These are phyloP conservation scores for Nomada goodeniana DNA, from an alignment of 2,888 invertebrate species.

Conservation along the genomic window DNA sequence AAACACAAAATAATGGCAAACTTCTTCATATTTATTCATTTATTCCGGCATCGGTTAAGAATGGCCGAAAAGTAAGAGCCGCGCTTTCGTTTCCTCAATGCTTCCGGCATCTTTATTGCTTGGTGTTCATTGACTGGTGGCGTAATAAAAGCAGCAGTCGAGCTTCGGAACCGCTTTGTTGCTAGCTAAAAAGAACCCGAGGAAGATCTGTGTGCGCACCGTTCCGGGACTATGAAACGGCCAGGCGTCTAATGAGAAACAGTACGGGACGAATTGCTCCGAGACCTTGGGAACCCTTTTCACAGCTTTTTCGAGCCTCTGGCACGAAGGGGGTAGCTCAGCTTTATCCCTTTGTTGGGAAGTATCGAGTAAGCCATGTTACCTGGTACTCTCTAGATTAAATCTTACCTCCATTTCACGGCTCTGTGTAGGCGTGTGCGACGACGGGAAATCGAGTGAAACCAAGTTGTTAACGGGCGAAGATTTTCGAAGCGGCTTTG, in stretches of 20 bases:
- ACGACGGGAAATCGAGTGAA: constrained; percentile 38
- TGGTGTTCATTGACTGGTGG: constrained; percentile 42
- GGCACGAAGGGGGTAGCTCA: constrained; percentile 4
- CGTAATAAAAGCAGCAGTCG: constrained; percentile 40
- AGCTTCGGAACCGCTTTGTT: constrained; percentile 18
- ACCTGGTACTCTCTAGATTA: constrained; percentile 49
- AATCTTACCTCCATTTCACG: constrained; percentile 30
- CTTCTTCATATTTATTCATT: constrained; percentile 51
- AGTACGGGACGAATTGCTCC: constrained; percentile 49
- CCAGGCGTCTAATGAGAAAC: constrained; percentile 52
- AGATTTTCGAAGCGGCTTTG: constrained; percentile 22
- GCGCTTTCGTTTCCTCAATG: background rate
- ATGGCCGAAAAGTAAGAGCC: constrained; percentile 26
- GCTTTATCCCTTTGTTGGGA: constrained; percentile 55
- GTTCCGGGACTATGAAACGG: constrained; percentile 24
- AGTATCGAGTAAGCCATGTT: constrained; percentile 49
- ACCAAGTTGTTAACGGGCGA: constrained; percentile 28
- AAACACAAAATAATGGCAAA: too few species aligned
- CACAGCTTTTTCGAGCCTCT: constrained; percentile 21
- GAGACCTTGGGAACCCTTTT: constrained; percentile 28
- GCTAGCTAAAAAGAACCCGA: constrained; percentile 17
- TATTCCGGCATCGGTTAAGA: constrained; percentile 62
- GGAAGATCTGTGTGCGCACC: constrained; percentile 6
- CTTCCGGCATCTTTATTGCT: constrained; percentile 27
- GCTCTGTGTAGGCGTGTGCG: constrained; percentile 9